Evolutionary conservation across 2,113 vertebrate species (phyloP).

Genomic region (Crotalus tigris): DNA sequence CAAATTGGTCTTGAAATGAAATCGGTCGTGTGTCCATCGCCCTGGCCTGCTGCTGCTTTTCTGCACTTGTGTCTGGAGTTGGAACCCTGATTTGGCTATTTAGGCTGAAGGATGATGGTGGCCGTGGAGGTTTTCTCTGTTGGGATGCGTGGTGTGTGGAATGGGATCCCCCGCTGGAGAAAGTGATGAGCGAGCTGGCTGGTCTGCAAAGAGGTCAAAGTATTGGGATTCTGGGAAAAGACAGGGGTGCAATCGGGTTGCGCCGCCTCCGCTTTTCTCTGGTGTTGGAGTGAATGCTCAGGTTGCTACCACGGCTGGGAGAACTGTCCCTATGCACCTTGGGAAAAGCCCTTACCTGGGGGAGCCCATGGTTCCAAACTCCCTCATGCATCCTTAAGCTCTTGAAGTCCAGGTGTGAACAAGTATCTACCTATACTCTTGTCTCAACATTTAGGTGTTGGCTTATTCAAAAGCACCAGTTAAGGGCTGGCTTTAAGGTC

Average conservation of each 20-base stretch:
- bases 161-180: background rate
- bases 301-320: background rate
- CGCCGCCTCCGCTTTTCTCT: background rate
- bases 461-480: background rate
- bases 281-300: too few species aligned
- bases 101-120: fast-evolving
- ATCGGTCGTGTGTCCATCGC: background rate
- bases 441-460: background rate
- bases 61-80: too few species aligned
- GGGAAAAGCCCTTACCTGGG: too few species aligned
- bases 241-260: background rate
- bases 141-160: background rate
- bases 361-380: background rate
- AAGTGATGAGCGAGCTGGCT: too few species aligned
- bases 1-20: background rate
- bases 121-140: background rate
- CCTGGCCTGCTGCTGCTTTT: too few species aligned
- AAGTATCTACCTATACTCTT: too few species aligned
- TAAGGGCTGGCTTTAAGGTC: background rate
- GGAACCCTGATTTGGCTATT: background rate
- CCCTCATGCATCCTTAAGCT: background rate
- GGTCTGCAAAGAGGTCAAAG: background rate
- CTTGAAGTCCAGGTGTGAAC: background rate
- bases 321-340: background rate
- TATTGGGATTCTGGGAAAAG: background rate